Conservation (phyloP, 2,113 vertebrate genomes). For the Daphoenositta chrysoptera region DNA sequence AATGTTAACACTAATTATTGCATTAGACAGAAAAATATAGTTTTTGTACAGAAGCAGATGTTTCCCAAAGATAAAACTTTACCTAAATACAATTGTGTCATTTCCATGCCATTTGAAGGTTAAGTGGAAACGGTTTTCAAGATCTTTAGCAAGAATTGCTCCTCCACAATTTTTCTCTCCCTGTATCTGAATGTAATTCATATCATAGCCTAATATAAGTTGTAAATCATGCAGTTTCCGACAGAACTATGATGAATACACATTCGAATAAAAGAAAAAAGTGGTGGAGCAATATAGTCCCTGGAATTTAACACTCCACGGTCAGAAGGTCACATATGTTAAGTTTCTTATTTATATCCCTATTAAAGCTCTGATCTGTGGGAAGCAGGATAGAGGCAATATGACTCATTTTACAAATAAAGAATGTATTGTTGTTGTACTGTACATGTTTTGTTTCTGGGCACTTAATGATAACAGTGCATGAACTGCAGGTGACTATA, state of each 20-base stretch:
- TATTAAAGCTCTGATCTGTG: slow-evolving; percentile 67
- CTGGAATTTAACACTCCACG: slow-evolving; percentile 73
- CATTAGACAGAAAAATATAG: background rate
- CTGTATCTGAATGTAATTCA: slow-evolving; percentile 61
- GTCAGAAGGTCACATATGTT: slow-evolving; percentile 78
- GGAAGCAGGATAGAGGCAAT: slow-evolving; percentile 61
- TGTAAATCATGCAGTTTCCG: slow-evolving; percentile 72
- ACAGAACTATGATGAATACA: slow-evolving; percentile 61
- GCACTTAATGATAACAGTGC: slow-evolving; percentile 50
- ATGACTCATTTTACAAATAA: slow-evolving; percentile 63
- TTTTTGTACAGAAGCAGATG: background rate
- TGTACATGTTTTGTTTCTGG: slow-evolving; percentile 35
- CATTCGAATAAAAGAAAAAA: slow-evolving; percentile 64
- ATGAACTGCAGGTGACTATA: slow-evolving; percentile 34
- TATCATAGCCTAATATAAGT: slow-evolving; percentile 63
- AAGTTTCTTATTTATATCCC: slow-evolving; percentile 72
- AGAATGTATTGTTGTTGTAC: slow-evolving; percentile 55
- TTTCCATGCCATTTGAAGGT: slow-evolving; percentile 10
- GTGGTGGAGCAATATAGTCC: slow-evolving; percentile 60
- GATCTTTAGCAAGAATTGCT: background rate
- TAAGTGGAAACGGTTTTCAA: slow-evolving; percentile 41
- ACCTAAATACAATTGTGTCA: background rate
- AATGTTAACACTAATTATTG: background rate
- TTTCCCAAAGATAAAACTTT: slow-evolving; percentile 30
- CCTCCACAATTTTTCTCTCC: slow-evolving; percentile 19